Percentiles rank a stretch among this genome's conserved stretches.
phyloP scores from a whole-genome alignment of 2,797 vertebrate genomes.

The Morelia viridis region DNA sequence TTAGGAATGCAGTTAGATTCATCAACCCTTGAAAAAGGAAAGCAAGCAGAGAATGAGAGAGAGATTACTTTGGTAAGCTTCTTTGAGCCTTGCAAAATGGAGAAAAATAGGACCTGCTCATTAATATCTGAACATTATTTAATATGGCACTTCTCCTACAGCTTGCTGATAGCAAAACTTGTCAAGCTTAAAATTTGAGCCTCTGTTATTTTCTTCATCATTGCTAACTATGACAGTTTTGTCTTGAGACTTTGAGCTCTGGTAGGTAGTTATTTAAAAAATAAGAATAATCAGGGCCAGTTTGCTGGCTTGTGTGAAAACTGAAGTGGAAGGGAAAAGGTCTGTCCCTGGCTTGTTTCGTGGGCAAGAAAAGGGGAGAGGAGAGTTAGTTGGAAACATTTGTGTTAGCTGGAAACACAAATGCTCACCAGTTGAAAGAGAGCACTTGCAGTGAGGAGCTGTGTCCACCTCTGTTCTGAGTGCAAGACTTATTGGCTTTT shows the following conservation, averaged over 20 bases:
- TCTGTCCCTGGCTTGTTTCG: neutral
- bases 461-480: neutral
- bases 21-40: neutral
- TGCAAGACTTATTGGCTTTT: neutral
- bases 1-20: neutral
- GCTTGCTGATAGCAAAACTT: neutral
- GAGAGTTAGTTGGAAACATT: neutral
- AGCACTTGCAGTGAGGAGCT: neutral
- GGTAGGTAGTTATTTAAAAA: neutral
- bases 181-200: neutral
- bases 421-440: neutral
- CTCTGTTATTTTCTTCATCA: constrained; percentile 9
- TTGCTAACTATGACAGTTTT: constrained; percentile 4
- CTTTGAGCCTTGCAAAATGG: neutral
- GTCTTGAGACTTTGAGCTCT: neutral
- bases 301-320: neutral
- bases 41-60: neutral
- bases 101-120: neutral
- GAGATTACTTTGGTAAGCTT: neutral
- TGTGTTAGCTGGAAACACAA: neutral
- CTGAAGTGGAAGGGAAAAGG: neutral
- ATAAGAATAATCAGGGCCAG: neutral
- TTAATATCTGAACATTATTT: constrained; percentile 15
- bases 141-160: constrained; percentile 26
- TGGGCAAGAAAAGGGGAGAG: neutral